These are phyloP conservation scores for Heterocephalus glaber DNA, from an alignment of 2,113 vertebrate species.

Conservation along the genomic window DNA sequence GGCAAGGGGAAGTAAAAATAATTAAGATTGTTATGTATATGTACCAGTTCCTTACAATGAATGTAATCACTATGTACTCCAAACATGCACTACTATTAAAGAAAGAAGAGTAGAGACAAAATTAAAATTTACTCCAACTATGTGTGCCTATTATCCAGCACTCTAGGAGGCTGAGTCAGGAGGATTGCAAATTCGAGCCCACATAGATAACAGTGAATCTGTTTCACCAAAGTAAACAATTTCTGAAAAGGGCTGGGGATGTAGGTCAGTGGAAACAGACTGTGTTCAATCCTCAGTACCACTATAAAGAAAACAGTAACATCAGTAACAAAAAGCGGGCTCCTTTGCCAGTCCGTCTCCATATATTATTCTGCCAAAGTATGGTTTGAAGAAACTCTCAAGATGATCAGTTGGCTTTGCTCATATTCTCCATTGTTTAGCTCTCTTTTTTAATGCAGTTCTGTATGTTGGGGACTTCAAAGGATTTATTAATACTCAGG, in stretches of 20 bases:
- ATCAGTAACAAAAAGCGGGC: background rate
- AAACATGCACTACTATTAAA: background rate
- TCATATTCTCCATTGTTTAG: background rate
- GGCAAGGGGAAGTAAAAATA: background rate
- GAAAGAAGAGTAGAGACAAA: background rate
- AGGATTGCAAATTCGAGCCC: background rate
- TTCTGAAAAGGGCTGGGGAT: background rate
- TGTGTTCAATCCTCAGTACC: background rate
- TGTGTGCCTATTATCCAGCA: background rate
- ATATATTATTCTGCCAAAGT: background rate
- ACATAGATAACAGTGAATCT: background rate
- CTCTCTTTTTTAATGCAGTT: conserved; percentile 11
- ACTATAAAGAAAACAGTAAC: background rate
- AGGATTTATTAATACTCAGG: background rate
- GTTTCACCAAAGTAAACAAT: background rate
- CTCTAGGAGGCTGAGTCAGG: background rate
- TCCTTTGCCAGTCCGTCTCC: background rate
- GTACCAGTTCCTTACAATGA: background rate
- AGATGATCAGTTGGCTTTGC: background rate
- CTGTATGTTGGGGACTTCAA: background rate
- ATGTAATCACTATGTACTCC: background rate
- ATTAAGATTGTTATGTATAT: background rate
- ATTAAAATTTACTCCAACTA: background rate
- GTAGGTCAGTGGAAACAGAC: background rate
- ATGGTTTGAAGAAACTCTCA: background rate